Evolutionary conservation across 2,113 vertebrate species (phyloP).

Genomic region (Pseudopipra pipra): DNA sequence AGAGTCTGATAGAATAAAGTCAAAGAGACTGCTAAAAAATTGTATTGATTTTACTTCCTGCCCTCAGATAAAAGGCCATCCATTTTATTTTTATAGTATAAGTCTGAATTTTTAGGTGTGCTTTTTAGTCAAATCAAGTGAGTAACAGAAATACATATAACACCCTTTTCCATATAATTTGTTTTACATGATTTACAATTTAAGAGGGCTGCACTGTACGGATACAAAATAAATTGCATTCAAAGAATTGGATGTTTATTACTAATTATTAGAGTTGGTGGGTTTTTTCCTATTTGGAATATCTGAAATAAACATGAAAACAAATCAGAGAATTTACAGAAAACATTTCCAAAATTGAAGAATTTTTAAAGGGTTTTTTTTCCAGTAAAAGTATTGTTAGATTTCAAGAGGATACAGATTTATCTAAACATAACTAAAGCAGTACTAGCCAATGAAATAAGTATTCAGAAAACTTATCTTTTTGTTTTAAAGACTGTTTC

Average conservation of each 20-base stretch:
- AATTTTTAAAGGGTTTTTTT: neutral
- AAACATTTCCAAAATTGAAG: neutral
- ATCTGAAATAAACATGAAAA: neutral
- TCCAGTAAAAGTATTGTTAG: neutral
- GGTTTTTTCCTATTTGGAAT: neutral
- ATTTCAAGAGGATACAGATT: neutral
- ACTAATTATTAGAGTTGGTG: neutral
- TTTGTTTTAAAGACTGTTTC: conserved; percentile 8
- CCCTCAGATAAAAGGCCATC: neutral
- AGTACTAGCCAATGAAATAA: neutral
- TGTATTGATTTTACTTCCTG: neutral
- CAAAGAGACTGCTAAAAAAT: neutral
- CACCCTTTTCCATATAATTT: neutral
- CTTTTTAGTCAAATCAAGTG: neutral
- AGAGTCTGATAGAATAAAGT: neutral
- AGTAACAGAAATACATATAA: neutral
- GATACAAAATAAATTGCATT: neutral
- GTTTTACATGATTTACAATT: neutral
- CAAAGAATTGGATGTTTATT: neutral
- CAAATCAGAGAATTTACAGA: neutral
- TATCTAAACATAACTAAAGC: neutral
- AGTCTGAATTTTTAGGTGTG: neutral
- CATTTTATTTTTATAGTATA: neutral
- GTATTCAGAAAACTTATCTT: neutral
- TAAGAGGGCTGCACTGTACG: neutral